These are phyloP conservation scores for Athrips mouffetella DNA, from an alignment of 2,888 invertebrate genomes.

Conservation along the genomic window DNA sequence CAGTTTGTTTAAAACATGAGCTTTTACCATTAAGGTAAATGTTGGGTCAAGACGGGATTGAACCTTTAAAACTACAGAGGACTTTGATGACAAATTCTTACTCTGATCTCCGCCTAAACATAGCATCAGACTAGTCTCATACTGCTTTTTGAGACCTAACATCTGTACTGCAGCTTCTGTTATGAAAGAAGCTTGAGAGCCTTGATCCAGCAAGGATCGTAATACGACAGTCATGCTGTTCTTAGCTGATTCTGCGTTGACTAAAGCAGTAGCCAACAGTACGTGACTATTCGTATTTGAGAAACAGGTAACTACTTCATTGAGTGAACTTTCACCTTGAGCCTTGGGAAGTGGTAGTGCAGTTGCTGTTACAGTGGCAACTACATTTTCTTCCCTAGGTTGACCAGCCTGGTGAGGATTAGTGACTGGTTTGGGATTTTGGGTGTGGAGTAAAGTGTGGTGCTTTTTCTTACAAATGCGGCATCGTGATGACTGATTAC, in stretches of 20 bases:
- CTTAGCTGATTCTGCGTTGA: not conserved
- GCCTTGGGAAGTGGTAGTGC: not conserved
- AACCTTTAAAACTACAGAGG: not conserved
- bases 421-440: not conserved
- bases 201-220: slow-evolving; percentile 22
- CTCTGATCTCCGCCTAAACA: not conserved
- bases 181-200: slow-evolving; percentile 13
- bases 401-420: not conserved
- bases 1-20: slow-evolving; percentile 1
- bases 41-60: not conserved
- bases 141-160: not conserved
- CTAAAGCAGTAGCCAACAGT: slow-evolving; percentile 10
- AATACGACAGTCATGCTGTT: no score
- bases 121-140: not conserved
- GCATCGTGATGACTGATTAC: not conserved
- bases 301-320: not conserved
- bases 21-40: not conserved
- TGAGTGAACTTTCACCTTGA: not conserved
- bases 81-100: not conserved
- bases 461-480: not conserved
- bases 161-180: slow-evolving; percentile 6
- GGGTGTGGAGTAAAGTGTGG: slow-evolving; percentile 3
- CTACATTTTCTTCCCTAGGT: not conserved
- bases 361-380: not conserved
- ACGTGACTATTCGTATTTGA: slow-evolving; percentile 7